Base-by-base conservation (phyloP, 2,113 vertebrate species). In the Xyliphius kryptos region DNA sequence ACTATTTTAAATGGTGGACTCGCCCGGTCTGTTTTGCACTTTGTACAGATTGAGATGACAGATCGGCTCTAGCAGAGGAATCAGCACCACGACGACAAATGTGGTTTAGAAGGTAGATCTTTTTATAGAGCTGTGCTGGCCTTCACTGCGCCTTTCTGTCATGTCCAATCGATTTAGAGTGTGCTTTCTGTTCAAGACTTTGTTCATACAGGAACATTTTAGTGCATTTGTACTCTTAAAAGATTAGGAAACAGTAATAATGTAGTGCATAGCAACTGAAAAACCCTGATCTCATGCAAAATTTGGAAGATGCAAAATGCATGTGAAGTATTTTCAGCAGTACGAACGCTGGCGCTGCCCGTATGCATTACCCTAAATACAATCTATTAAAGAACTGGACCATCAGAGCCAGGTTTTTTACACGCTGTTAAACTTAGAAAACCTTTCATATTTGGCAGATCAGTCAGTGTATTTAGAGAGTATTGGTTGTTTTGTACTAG, bases 161-260 rank as follows among this genome's bases (percentile, higher is more conserved):
- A 26, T 56, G 19, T 43, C 44, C 61, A 44, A 61, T 70, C 15
- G 68, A 22, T 69, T 49, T 47, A 2, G 44, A 32, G 9, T 9
- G 38, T 3, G n/a, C 6, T 70, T 32, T 32, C 26, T 32, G 26
- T 32, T 32, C 26, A 10, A 38, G 5, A 38, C 73, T 79, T 69
- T 77, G 73, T 58, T 15, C 36, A 50, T 15, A 67, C 64, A 71
- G 50, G 62, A 53, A 74, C 72, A 79, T 83, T 81, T 83, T 79
- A 84, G 73, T 68, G 76, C 79, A 76, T 76, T 73, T 66, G 73
- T 47, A 52, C 69, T 70, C 68, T 74, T 56, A 79, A 76, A 79
- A 56, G 26, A 37, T 62, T 56, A 63, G 69, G 40, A 71, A 77
- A 76, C 70, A 69, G 2, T 12, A 14, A 13, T 13, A 46, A 46